Base-by-base conservation (phyloP, 2,888 invertebrate species). In the Tetrapedia diversipes region DNA sequence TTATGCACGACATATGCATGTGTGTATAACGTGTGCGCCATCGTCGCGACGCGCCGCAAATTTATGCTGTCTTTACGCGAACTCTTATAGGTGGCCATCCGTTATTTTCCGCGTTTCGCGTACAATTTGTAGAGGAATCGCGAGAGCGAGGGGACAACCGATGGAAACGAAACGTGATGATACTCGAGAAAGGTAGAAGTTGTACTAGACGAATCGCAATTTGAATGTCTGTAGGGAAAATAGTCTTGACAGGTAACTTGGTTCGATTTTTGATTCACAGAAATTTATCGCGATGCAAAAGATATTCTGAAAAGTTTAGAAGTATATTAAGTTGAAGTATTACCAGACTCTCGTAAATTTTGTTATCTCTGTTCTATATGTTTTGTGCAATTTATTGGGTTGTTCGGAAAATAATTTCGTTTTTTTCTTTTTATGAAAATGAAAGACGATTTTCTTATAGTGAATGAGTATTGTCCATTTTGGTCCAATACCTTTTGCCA, bases 1-100 rank as follows among this genome's bases (percentile, higher is more conserved):
- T 64, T 74, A 37, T 60, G 47, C 54, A 37, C 29, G 45, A 37
- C 68, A 74, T 63, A 59, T 66, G 74, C 68, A 74, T 63, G 53
- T 66, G 74, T 60, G 53, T 39, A 49, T 68, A 68, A 59, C 59
- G 54, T 57, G 53, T 68, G 64, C n/a, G n/a, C 59, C 59, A 56
- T 39, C 53, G 47, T 60, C 60, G 66, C 47, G 72, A 72, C 61
- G 39, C 51, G 45, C 37, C 37, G 47, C 60, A 72, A 76, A 61
- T 61, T 72, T 66, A 60, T 43, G 45, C 59, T 54, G 59, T 72
- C 60, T 66, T 72, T 66, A 60, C 60, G 32, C 57, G 56, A 72
- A 76, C 66, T 60, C 54, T 66, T 64, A 49, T 39, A 47, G 65
- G 39, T 60, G 61, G 53, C 53, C 54, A 24, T 65, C 53, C 32